phyloP scores from a whole-genome alignment of 2,888 invertebrate species.

The Stenichneumon culpator region DNA sequence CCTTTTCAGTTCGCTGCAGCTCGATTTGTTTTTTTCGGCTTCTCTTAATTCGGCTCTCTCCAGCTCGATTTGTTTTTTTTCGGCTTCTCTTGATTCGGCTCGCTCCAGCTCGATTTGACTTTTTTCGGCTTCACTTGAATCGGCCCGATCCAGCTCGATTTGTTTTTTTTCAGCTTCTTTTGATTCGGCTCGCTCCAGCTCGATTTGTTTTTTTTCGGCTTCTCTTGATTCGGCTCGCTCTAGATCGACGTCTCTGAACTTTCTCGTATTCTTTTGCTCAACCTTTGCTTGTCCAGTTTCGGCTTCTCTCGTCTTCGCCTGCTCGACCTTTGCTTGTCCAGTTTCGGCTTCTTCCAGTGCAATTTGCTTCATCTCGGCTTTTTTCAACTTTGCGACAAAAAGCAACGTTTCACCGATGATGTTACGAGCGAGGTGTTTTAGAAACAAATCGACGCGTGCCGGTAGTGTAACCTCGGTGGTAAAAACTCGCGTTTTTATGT shows the following conservation, averaged over 20 bases:
- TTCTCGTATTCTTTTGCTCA: neutral
- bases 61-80: neutral
- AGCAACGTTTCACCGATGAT: slow-evolving; percentile 20
- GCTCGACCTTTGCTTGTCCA: neutral
- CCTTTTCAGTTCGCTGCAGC: neutral
- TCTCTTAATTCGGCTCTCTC: neutral
- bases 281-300: too few relatives aligned
- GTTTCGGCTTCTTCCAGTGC: slow-evolving; percentile 23
- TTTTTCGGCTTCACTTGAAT: neutral
- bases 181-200: neutral
- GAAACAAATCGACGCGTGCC: slow-evolving; percentile 34
- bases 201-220: slow-evolving; percentile 6
- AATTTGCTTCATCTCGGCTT: slow-evolving; percentile 1
- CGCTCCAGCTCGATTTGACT: neutral
- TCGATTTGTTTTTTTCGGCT: slow-evolving; percentile 13
- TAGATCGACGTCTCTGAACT: slow-evolving; percentile 10
- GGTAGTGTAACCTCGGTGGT: slow-evolving; percentile 4
- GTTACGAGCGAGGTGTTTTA: slow-evolving; percentile 7
- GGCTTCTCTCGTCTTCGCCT: neutral
- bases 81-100: neutral
- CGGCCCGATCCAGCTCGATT: neutral
- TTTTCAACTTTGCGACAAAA: slow-evolving; percentile 15
- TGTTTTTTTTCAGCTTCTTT: slow-evolving; percentile 1
- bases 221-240: slow-evolving; percentile 1
- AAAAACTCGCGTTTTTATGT: slow-evolving; percentile 33